Conservation (phyloP, 1,140 invertebrate species). For the Nasonia longicornis region DNA sequence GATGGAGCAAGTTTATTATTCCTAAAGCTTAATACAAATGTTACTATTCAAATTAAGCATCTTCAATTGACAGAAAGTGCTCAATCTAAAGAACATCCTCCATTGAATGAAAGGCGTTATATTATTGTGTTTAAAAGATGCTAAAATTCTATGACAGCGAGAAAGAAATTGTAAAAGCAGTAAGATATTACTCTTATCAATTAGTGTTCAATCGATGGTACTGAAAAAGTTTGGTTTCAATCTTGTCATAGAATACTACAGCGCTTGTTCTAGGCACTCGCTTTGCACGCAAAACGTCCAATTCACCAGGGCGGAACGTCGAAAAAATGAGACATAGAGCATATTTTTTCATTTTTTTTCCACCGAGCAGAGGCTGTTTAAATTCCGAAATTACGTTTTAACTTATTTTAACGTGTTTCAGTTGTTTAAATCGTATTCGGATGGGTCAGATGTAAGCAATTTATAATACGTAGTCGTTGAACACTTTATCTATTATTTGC, state of each 20-base stretch:
- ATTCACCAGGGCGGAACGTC: constrained; percentile 22
- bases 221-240: not conserved
- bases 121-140: constrained; percentile 9
- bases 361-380: not conserved
- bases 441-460: constrained; percentile 69
- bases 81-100: not conserved
- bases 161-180: not conserved
- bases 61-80: no score
- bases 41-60: no score
- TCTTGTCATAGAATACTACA: not conserved
- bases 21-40: no score
- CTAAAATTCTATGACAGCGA: not conserved
- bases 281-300: not conserved
- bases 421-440: constrained; percentile 68
- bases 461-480: constrained; percentile 57
- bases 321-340: not conserved
- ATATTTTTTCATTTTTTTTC: constrained; percentile 35
- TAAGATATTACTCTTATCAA: no score
- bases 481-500: constrained; percentile 52
- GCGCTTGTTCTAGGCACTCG: not conserved
- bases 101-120: constrained; percentile 1
- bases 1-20: no score
- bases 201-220: not conserved
- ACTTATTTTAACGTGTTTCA: constrained; percentile 64
- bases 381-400: constrained; percentile 44